Evolutionary conservation across 53 echinoderm and acorn worm genomes (phyloP), one percentile per base, ranked within the genome.

Genomic region (Paracentrotus lividus): DNA sequence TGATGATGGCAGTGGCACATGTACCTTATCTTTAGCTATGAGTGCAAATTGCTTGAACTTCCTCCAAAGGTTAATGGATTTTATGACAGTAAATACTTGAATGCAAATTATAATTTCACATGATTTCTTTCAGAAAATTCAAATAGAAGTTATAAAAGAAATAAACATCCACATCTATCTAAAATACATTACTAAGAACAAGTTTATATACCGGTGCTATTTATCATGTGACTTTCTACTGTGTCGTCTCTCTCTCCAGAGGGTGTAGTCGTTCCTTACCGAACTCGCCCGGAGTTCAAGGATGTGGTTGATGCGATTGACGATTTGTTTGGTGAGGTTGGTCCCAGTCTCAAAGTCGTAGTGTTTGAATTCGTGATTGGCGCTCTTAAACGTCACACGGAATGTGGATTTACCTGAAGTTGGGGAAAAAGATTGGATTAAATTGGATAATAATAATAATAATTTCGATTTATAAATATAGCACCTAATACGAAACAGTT

Each of bases 341-440:
- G 95, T 94, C 58, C 95, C 95, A 5, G 97, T 95, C 93, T 99
- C 99, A 92, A 99, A 97, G 93, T 97, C 97, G 53, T 97, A 95
- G 77, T 97, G 96, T 95, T 99, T 99, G 97, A 97, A 99, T 42
- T 99, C 99, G 42, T 96, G 95, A 69, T 94, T 93, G 42, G 96
- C 85, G 45, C 95, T 96, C 94, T 96, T 96, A 93, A 96, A 99
- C 32, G 97, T 97, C 57, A 99, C 78, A 20, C 99, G 95, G 96
- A 99, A 97, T 76, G 88, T 89, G 24, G 99, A 94, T 84, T 97
- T 99, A 24, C 99, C 99, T 99, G 88, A 4, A 61, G 64, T 76
- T 8, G 49, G 56, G 34, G 18, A 86, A 43, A n/a, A 47, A 78
- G 81, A 78, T 45, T 40, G 12, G 42, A 40, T 75, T 45, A 69